Conservation (phyloP, 2,888 invertebrate species). For the Platerodrilus igneus region DNA sequence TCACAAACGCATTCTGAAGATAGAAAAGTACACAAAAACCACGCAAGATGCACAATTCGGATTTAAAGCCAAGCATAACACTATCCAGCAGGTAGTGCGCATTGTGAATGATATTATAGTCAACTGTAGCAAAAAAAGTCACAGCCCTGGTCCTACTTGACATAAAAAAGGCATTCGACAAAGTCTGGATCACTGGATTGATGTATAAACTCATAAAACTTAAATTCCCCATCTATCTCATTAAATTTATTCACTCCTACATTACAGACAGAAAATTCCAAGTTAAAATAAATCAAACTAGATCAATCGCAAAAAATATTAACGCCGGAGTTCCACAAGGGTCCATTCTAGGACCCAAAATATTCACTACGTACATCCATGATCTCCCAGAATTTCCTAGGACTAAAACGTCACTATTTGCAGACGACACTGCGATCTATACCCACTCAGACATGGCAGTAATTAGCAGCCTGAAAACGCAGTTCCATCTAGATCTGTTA, state of each 20-base stretch:
- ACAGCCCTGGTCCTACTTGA: slow-evolving; percentile 35
- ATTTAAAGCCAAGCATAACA: slow-evolving; percentile 33
- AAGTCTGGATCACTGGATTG: slow-evolving; percentile 34
- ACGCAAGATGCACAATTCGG: slow-evolving; percentile 31
- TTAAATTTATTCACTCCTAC: slow-evolving; percentile 28
- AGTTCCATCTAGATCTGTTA: too few species aligned
- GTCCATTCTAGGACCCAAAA: too few species aligned
- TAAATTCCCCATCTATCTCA: slow-evolving; percentile 25
- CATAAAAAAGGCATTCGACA: slow-evolving; percentile 39
- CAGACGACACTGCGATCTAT: too few species aligned
- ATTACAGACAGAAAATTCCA: slow-evolving; percentile 25
- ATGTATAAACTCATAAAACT: slow-evolving; percentile 31
- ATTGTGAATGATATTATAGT: slow-evolving; percentile 30
- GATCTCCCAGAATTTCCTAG: too few species aligned
- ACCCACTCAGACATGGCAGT: too few species aligned
- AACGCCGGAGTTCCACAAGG: slow-evolving; percentile 28
- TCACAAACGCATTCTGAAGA: slow-evolving; percentile 5
- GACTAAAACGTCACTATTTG: too few species aligned
- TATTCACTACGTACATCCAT: too few species aligned
- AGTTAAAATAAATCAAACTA: slow-evolving; percentile 26
- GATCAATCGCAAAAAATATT: neutral
- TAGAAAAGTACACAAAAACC: slow-evolving; percentile 11
- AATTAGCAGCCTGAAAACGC: too few species aligned
- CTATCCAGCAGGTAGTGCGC: slow-evolving; percentile 32
- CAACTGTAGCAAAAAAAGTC: slow-evolving; percentile 30